Percentiles rank a stretch among this genome's conserved stretches.
These are phyloP conservation scores for Orussus abietinus DNA, from an alignment of 1,140 invertebrate genomes.

Conservation along the genomic window DNA sequence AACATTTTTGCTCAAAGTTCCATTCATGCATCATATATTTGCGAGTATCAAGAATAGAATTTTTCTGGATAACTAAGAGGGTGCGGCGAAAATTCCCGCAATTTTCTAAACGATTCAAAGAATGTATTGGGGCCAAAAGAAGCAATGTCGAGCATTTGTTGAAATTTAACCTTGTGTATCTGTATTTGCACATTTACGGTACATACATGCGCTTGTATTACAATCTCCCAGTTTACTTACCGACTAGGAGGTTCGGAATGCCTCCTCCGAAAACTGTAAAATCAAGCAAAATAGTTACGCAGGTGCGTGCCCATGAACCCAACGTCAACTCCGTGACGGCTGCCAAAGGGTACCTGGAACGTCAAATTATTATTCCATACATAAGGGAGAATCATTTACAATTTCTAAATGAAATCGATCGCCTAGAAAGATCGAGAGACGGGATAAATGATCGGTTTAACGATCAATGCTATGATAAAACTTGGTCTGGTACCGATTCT, in stretches of 20 bases:
- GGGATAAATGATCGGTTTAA: too few species aligned
- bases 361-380: too few species aligned
- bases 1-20: too few species aligned
- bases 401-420: too few species aligned
- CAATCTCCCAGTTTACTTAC: constrained; percentile 52
- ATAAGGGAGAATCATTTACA: too few species aligned
- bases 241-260: constrained; percentile 73
- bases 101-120: too few species aligned
- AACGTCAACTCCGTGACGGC: constrained; percentile 71
- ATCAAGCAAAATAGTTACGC: constrained; percentile 67
- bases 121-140: too few species aligned
- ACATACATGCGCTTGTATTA: too few species aligned
- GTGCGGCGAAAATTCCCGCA: too few species aligned
- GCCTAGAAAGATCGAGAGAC: not conserved
- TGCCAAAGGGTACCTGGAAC: constrained; percentile 66
- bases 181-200: too few species aligned
- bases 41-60: constrained; percentile 2
- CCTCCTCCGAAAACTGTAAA: constrained; percentile 70
- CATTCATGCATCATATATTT: not conserved
- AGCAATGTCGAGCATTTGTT: not conserved
- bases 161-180: too few species aligned
- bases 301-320: constrained; percentile 55
- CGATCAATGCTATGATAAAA: constrained; percentile 6
- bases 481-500: constrained; percentile 56
- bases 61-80: constrained; percentile 6